A percentile compares a stretch with the other conserved stretches of the same genome.
Conservation (phyloP, 2,797 vertebrate genomes). For the Trachops cirrhosus region DNA sequence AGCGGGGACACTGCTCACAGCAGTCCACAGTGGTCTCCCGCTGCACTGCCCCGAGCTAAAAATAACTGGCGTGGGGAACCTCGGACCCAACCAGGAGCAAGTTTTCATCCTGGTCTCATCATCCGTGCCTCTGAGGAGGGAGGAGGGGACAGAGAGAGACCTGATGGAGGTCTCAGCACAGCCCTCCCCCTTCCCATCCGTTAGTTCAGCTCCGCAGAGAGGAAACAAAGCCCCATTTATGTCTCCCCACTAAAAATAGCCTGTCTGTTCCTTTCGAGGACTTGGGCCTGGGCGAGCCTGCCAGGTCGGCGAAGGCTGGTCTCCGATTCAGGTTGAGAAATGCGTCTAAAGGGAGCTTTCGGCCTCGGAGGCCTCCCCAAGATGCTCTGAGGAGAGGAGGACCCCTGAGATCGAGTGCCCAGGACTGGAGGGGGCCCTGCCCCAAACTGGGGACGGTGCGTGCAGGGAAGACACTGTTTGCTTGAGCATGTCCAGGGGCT, state of each 20-base stretch:
- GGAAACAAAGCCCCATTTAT: constrained; percentile 65
- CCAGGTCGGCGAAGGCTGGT: background rate
- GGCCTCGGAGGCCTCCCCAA: background rate
- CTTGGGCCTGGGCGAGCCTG: constrained; percentile 13
- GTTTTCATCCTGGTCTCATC: background rate
- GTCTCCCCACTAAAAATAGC: constrained; percentile 62
- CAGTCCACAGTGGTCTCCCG: constrained; percentile 22
- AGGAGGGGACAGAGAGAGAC: background rate
- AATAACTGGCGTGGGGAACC: constrained; percentile 33
- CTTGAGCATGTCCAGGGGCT: background rate
- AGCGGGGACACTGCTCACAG: background rate
- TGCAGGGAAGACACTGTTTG: background rate
- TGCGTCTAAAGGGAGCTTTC: background rate
- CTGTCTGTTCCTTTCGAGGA: constrained; percentile 60
- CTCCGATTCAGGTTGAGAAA: constrained; percentile 37
- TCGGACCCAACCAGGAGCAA: background rate
- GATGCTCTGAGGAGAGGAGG: background rate
- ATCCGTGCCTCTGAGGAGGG: background rate
- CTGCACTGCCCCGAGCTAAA: constrained; percentile 37
- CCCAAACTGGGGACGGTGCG: background rate
- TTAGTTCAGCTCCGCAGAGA: constrained; percentile 9
- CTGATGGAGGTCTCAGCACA: background rate
- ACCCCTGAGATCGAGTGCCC: background rate
- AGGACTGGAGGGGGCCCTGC: background rate
- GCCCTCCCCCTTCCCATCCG: background rate